A percentile compares a stretch with the other conserved stretches of the same genome.
phyloP scores from a whole-genome alignment of 2,797 vertebrate genomes.

The Acanthopagrus latus region DNA sequence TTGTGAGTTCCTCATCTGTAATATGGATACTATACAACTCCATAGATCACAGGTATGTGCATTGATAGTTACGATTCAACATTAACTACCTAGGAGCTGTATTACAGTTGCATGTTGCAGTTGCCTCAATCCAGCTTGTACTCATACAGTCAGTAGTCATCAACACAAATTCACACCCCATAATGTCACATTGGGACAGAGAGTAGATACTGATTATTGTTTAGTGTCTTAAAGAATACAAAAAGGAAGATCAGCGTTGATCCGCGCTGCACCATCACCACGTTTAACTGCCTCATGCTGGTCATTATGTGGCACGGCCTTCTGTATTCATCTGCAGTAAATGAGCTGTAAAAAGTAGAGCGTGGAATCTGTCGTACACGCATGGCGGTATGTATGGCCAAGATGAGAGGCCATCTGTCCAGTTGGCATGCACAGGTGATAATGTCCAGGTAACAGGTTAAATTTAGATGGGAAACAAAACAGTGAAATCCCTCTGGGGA shows the following conservation, averaged over 20 bases:
- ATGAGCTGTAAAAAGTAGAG: slow-evolving; percentile 35
- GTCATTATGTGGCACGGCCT: slow-evolving; percentile 33
- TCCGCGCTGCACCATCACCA: slow-evolving; percentile 10
- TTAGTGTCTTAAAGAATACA: slow-evolving; percentile 16
- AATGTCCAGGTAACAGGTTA: slow-evolving; percentile 47
- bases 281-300: slow-evolving; percentile 28
- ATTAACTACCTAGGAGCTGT: not conserved
- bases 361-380: slow-evolving; percentile 6
- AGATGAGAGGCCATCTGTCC: slow-evolving; percentile 59
- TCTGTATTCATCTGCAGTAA: slow-evolving; percentile 32
- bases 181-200: not conserved
- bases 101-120: not conserved
- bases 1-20: slow-evolving; percentile 9
- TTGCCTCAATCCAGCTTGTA: not conserved
- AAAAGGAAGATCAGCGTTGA: slow-evolving; percentile 11
- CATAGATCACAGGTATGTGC: not conserved
- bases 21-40: not conserved
- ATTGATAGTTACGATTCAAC: not conserved
- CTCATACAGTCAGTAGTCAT: not conserved
- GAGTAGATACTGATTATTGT: slow-evolving; percentile 13
- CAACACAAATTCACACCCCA: slow-evolving; percentile 1
- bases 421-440: slow-evolving; percentile 56
- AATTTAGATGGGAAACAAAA: slow-evolving; percentile 50
- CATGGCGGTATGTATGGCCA: slow-evolving; percentile 2
- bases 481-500: slow-evolving; percentile 32